Evolutionary conservation across 2,888 invertebrate genomes (phyloP).

Genomic region (Schizotus pectinicornis): DNA sequence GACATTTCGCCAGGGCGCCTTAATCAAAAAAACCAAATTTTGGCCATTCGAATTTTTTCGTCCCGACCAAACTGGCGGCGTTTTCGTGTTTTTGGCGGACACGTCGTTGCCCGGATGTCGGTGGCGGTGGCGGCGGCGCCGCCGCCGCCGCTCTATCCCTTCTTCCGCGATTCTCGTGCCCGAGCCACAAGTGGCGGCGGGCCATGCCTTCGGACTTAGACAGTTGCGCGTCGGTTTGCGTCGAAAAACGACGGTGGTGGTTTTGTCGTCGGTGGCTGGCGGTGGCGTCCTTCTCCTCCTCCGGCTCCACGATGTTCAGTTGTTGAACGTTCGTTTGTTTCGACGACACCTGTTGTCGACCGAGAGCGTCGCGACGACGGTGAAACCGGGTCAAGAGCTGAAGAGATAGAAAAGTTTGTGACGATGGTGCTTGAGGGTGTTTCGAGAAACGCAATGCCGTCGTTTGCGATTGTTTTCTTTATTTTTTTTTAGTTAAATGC

Average conservation of each 20-base stretch:
- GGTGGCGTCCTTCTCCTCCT: not conserved
- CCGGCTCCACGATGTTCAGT: not conserved
- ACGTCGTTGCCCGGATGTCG: conserved; percentile 20
- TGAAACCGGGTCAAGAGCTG: no score
- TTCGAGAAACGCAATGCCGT: no score
- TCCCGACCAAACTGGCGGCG: no score
- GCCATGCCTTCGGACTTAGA: conserved; percentile 42
- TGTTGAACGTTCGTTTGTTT: not conserved
- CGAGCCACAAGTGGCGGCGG: conserved; percentile 49
- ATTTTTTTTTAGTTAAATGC: no score
- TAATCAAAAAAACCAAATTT: no score
- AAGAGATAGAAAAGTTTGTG: no score
- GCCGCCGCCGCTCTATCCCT: conserved; percentile 18
- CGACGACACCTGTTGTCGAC: conserved; percentile 3
- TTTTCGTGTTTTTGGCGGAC: no score
- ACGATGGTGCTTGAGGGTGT: no score
- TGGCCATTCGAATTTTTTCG: no score
- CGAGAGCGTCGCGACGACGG: no score
- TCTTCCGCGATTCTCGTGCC: conserved; percentile 10
- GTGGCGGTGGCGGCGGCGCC: conserved; percentile 11
- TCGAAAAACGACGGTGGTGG: conserved; percentile 7
- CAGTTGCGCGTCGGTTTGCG: conserved; percentile 43
- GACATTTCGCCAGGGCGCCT: no score
- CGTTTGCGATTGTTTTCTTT: no score
- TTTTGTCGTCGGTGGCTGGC: conserved; percentile 10